Evolutionary conservation across 2,888 invertebrate genomes (phyloP).

Genomic region (Platycheirus rosarum): DNA sequence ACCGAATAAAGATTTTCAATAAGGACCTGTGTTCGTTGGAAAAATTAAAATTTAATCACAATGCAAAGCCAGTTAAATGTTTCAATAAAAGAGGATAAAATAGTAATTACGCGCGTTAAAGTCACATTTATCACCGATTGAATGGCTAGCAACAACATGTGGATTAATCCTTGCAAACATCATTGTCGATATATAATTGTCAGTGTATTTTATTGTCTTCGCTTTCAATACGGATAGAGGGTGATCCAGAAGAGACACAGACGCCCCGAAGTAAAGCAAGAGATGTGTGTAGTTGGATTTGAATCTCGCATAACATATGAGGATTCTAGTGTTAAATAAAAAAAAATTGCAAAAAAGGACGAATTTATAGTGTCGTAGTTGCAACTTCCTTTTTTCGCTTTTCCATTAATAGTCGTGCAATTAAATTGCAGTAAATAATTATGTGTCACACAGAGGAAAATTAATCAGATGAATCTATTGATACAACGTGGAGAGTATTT

Average conservation of each 20-base stretch:
- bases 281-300: slow-evolving; percentile 30
- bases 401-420: slow-evolving; percentile 21
- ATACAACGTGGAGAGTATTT: slow-evolving; percentile 30
- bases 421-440: slow-evolving; percentile 46
- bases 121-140: slow-evolving; percentile 65
- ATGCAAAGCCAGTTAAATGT: slow-evolving; percentile 48
- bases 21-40: not conserved
- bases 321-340: slow-evolving; percentile 62
- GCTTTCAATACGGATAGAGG: slow-evolving; percentile 75
- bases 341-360: slow-evolving; percentile 24
- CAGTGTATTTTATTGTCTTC: slow-evolving; percentile 73
- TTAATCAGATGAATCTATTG: slow-evolving; percentile 52
- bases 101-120: slow-evolving; percentile 53
- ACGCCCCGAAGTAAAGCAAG: not conserved
- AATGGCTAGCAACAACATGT: slow-evolving; percentile 74
- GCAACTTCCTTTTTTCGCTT: not conserved
- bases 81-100: slow-evolving; percentile 26
- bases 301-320: slow-evolving; percentile 13
- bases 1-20: not conserved
- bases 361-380: not conserved
- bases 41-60: slow-evolving; percentile 30
- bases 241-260: not conserved
- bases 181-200: slow-evolving; percentile 61
- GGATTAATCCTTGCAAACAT: slow-evolving; percentile 69
- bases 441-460: slow-evolving; percentile 34